Base-by-base conservation (phyloP, 92 coral and sea anemone species). In the Palythoa caribaeorum region DNA sequence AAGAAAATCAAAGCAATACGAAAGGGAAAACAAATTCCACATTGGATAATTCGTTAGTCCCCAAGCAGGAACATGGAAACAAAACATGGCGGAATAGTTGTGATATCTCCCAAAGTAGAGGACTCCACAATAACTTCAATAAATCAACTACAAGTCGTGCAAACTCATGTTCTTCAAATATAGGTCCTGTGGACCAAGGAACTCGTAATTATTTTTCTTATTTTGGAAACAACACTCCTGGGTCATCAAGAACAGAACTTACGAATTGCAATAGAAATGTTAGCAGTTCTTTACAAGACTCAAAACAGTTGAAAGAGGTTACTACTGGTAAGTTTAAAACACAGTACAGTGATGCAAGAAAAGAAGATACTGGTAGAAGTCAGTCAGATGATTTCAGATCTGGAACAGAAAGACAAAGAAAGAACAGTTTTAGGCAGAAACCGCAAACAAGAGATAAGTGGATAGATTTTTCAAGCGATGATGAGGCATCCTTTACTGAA, bases 381-480 rank as follows among this genome's bases (percentile, higher is more conserved):
- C 73, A 70, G 1, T 83, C 94, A 53, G 52, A 52, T 35, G 62
- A 73, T 13, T 71, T 83, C 76, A 76, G 89, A 51, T 8, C 38
- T 84, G 51, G 6, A n/a, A 52, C 70, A 54, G 71, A 71, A 28
- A 28, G 28, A 15, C 13, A 35, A 84, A 37, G 2, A 11, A 72
- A 84, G 39, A 72, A 15, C 15, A 71, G 35, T 63, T 39, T 65
- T 59, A 52, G 48, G 19, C 62, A 47, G 57, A 86, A 28, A 54
- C 48, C 50, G 21, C 73, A 62, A 69, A 62, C 79, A 10, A 71
- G 50, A 38, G 89, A 59, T 50, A 89, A 79, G 35, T 92, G 92
- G 90, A 62, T 73, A 12, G 87, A 89, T 68, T 89, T 84, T 68
- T 53, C 94, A 65, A 89, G 74, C 38, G 92, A 73, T 54, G 78